These are phyloP conservation scores for Drosophila ogumai DNA, from an alignment of 1,140 invertebrate genomes.

Conservation along the genomic window DNA sequence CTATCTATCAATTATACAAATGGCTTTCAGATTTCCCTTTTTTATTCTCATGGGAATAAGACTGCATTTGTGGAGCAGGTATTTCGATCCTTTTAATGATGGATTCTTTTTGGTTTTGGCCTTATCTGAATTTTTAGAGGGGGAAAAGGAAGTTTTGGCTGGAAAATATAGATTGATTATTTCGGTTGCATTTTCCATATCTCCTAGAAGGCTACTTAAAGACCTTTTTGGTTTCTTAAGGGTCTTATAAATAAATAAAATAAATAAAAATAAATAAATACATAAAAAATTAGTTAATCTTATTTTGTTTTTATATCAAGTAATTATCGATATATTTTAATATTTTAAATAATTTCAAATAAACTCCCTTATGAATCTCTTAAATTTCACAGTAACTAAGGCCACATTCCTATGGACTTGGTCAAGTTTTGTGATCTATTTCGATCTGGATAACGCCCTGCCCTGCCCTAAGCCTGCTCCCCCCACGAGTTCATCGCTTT, in stretches of 20 bases:
- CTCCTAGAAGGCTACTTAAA: background rate
- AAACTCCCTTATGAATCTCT: background rate
- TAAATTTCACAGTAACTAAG: background rate
- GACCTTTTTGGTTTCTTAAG: background rate
- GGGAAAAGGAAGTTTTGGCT: too few species aligned
- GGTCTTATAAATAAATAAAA: background rate
- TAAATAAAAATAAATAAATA: too few species aligned
- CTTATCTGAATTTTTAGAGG: background rate
- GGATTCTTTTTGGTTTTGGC: background rate
- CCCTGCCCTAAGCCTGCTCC: background rate
- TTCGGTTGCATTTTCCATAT: background rate
- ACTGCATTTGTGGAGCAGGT: background rate
- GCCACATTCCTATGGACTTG: background rate
- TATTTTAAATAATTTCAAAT: too few species aligned
- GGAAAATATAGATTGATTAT: background rate
- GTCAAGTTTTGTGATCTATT: slow-evolving; percentile 27
- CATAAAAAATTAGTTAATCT: too few species aligned
- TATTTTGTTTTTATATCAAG: too few species aligned
- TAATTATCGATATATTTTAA: too few species aligned
- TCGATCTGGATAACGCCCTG: slow-evolving; percentile 14
- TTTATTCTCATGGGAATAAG: slow-evolving; percentile 19
- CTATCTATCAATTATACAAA: slow-evolving; percentile 42
- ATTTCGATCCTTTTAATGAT: background rate
- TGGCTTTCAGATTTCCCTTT: slow-evolving; percentile 8
- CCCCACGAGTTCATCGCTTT: slow-evolving; percentile 31